Percentiles rank a stretch among this genome's conserved stretches.
Conservation (phyloP, 2,888 invertebrate genomes). For the Drosophila barbarae region DNA sequence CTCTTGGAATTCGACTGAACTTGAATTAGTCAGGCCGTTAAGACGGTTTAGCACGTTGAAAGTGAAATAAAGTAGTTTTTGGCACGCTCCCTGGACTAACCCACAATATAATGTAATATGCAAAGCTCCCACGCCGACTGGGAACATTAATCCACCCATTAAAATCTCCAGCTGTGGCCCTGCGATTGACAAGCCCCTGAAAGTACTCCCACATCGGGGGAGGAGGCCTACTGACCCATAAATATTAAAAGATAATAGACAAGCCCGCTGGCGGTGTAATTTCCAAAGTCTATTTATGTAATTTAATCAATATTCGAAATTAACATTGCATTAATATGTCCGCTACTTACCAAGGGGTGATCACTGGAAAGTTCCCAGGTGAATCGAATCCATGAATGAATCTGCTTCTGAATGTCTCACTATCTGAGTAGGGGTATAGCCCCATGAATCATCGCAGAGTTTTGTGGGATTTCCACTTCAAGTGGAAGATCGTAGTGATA, state of each 20-base stretch:
- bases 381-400: slow-evolving; percentile 11
- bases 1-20: slow-evolving; percentile 57
- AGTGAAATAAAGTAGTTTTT: slow-evolving; percentile 28
- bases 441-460: slow-evolving; percentile 26
- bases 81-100: slow-evolving; percentile 24
- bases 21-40: slow-evolving; percentile 62
- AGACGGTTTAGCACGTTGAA: slow-evolving; percentile 27
- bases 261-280: slow-evolving; percentile 15
- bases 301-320: slow-evolving; percentile 20
- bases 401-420: slow-evolving; percentile 4
- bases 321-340: background rate
- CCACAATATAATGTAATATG: slow-evolving; percentile 19
- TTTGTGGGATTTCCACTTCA: slow-evolving; percentile 4
- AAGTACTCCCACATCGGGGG: slow-evolving; percentile 47
- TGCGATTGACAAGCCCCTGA: slow-evolving; percentile 61
- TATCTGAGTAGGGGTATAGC: slow-evolving; percentile 10
- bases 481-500: background rate
- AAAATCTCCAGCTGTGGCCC: slow-evolving; percentile 32
- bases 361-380: slow-evolving; percentile 2
- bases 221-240: slow-evolving; percentile 27
- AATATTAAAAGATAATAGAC: slow-evolving; percentile 21
- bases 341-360: background rate
- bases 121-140: slow-evolving; percentile 41
- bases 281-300: background rate
- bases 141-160: slow-evolving; percentile 35